These are phyloP conservation scores for Pteromalus puparum DNA, from an alignment of 1,140 invertebrate genomes.

Conservation along the genomic window DNA sequence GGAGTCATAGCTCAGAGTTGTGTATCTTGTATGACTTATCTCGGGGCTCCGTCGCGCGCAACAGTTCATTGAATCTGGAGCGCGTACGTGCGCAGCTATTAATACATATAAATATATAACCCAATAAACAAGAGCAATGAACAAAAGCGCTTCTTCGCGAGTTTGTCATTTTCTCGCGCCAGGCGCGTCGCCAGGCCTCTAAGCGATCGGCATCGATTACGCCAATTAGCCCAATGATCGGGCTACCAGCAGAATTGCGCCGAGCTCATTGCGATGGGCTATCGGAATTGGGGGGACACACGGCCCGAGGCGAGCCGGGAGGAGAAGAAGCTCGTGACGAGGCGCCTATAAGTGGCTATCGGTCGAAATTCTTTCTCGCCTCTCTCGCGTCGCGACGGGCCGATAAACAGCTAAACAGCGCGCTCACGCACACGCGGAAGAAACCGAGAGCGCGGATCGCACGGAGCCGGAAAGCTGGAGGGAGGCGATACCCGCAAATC, in stretches of 20 bases:
- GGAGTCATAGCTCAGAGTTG: no score
- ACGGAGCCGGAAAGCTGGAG: no score
- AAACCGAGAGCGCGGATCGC: not conserved
- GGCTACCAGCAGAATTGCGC: not conserved
- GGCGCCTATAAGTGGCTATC: not conserved
- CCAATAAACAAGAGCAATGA: no score
- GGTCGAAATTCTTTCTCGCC: conserved; percentile 38
- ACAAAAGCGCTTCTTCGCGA: no score
- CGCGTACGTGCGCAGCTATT: not conserved
- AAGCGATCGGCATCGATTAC: not conserved
- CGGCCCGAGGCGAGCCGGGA: no score
- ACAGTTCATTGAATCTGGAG: not conserved
- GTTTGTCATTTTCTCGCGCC: no score
- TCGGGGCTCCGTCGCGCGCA: no score
- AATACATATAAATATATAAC: no score
- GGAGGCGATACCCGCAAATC: not conserved
- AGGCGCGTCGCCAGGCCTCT: no score
- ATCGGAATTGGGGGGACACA: no score
- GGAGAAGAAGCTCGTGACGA: conserved; percentile 31
- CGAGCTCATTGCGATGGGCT: no score
- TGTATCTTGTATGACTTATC: no score
- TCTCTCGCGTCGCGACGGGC: not conserved
- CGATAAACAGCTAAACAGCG: conserved; percentile 41
- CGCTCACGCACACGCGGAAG: not conserved
- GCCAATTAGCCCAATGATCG: not conserved